A percentile compares a stretch with the other conserved stretches of the same genome.
Conservation (phyloP, 2,113 vertebrate species). For the Falco punctatus region DNA sequence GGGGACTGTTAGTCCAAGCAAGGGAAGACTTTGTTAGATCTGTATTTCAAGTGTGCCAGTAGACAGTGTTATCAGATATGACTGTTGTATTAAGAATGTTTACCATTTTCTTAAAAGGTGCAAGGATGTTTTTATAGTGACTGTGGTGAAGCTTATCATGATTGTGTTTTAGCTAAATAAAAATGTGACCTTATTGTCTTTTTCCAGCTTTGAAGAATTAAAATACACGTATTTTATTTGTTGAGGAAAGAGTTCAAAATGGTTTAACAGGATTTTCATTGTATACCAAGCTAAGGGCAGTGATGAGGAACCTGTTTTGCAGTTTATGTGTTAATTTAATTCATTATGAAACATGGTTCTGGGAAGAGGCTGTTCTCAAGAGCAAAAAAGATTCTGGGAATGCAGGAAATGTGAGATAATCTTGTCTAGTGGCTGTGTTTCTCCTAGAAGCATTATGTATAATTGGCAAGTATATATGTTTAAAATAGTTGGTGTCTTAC, state of each 20-base stretch:
- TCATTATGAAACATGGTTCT: background rate
- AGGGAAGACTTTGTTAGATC: background rate
- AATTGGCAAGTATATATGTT: background rate
- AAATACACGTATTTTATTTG: background rate
- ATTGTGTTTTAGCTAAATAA: background rate
- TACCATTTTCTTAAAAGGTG: background rate
- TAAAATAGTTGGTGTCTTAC: background rate
- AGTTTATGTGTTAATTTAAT: background rate
- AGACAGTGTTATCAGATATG: background rate
- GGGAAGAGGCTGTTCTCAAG: background rate
- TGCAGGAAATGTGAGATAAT: background rate
- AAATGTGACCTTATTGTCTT: background rate
- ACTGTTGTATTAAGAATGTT: background rate
- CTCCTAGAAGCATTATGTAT: background rate
- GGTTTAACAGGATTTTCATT: background rate
- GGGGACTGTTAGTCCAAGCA: background rate
- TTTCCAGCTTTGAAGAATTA: background rate
- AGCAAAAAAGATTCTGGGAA: background rate
- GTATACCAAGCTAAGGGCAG: background rate
- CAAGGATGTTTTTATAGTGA: background rate
- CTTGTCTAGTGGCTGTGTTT: background rate
- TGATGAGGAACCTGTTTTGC: background rate
- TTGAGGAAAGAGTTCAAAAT: background rate
- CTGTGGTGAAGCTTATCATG: background rate
- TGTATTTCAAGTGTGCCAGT: background rate